Conservation (phyloP, 2,888 invertebrate genomes). For the Acronicta alni region DNA sequence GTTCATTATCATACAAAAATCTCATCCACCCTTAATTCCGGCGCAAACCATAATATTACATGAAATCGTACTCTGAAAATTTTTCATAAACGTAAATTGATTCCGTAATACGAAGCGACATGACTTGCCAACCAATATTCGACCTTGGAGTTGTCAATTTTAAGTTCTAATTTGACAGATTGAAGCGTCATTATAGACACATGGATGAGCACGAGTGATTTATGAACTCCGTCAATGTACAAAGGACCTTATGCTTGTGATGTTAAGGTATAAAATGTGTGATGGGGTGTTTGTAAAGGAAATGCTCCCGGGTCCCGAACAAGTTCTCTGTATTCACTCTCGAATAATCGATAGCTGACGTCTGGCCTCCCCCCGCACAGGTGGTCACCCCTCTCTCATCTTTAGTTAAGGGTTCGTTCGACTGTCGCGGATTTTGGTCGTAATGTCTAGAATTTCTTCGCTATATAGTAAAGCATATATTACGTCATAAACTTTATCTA, state of each 20-base stretch:
- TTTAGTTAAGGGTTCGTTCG: conserved; percentile 62
- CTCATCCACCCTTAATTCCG: conserved; percentile 57
- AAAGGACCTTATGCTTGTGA: conserved; percentile 61
- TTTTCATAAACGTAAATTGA: conserved; percentile 76
- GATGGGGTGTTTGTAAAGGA: conserved; percentile 68
- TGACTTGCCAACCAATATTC: conserved; percentile 51
- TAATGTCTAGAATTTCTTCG: neutral
- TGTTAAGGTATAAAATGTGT: conserved; percentile 68
- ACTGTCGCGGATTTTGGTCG: conserved; percentile 21
- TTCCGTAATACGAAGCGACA: conserved; percentile 60
- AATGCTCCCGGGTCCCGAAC: conserved; percentile 76
- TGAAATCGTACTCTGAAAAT: conserved; percentile 75
- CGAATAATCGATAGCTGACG: conserved; percentile 89
- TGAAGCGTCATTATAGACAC: conserved; percentile 68
- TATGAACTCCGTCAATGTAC: conserved; percentile 59
- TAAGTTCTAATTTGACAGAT: conserved; percentile 67
- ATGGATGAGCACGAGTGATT: conserved; percentile 78
- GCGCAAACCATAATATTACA: conserved; percentile 69
- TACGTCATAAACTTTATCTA: no score
- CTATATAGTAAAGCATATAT: no score
- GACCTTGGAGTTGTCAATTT: conserved; percentile 59
- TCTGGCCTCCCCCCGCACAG: conserved; percentile 82
- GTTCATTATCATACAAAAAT: conserved; percentile 57
- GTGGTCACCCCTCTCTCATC: conserved; percentile 72
- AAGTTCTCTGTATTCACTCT: conserved; percentile 81